Conservation (phyloP, 2,113 vertebrate genomes). For the Corythaeola cristata region DNA sequence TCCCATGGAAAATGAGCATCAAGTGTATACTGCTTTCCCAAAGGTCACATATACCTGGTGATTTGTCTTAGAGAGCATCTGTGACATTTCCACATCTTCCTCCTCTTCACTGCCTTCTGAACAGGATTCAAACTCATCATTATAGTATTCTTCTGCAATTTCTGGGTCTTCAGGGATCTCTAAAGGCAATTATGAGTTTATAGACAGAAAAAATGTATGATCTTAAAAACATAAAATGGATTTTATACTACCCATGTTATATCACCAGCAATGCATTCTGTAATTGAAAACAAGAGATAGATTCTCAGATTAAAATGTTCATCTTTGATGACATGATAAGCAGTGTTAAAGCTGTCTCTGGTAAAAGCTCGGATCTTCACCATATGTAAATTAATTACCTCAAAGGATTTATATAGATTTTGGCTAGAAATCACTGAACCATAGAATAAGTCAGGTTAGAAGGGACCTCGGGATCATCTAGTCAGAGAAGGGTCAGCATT, state of each 20-base stretch:
- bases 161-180: slow-evolving; percentile 86
- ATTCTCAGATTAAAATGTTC: background rate
- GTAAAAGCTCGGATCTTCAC: background rate
- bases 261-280: background rate
- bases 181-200: slow-evolving; percentile 41
- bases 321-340: background rate
- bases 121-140: slow-evolving; percentile 85
- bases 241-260: background rate
- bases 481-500: background rate
- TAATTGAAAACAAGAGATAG: background rate
- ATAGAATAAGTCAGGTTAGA: background rate
- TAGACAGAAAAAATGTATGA: background rate
- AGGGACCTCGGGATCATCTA: background rate
- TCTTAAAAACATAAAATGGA: background rate
- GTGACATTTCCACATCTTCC: background rate
- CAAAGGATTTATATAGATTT: background rate
- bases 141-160: slow-evolving; percentile 81
- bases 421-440: background rate
- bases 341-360: background rate
- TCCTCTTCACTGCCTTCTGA: slow-evolving; percentile 78
- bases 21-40: background rate
- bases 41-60: slow-evolving; percentile 71
- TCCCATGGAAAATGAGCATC: background rate
- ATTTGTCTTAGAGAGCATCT: slow-evolving; percentile 46
- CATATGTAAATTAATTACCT: background rate